Base-by-base conservation (phyloP, 1,140 invertebrate species). In the Aphelenchoides besseyi region DNA sequence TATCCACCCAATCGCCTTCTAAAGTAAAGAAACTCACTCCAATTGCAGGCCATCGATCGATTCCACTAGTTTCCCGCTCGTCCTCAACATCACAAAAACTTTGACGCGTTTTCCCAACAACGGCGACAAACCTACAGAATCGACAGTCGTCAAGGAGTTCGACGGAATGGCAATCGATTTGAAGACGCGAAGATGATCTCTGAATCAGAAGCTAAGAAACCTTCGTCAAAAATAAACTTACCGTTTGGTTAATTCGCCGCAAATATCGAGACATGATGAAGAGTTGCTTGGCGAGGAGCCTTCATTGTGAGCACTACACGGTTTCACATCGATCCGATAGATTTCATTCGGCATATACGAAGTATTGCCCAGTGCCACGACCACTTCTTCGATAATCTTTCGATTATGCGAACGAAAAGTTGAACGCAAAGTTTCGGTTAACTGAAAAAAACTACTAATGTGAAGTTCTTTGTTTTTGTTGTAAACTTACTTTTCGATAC, bases 401-500 rank as follows among this genome's bases (percentile, higher is more conserved):
- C 63, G 63, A 32, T 66, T 66, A 8, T 18, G 2, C 12, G 63
- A 66, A 2, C 63, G 63, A 53, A 66, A 66, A 23, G 36, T 29
- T 18, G 30, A 33, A 9, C 29, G 16, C 30, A 66, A 32, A 2
- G 30, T 37, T 1, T 33, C 18, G 12, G 36, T 66, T n/a, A 66
- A 1, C 63, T 66, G 29, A 66, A 35, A 9, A 59, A 59, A 59
- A 3, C 16, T 16, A 2, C n/a, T 28, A 59, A 18, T n/a, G 26
- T 59, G 1, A 59, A n/a, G 12, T 28, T 23, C 0, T 18, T 59
- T 59, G 2, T n/a, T 2, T 16, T 23, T 59, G 48, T 23, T 52
- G n/a, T 61, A 18, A 29, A 61, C 63, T n/a, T n/a, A 66, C 63
- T n/a, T 37, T 66, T 53, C 18, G 12, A 30, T 66, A 66, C n/a